Percentiles rank a stretch among this genome's conserved stretches.
These are phyloP conservation scores for Diarsia rubi DNA, from an alignment of 2,888 invertebrate species.

Conservation along the genomic window DNA sequence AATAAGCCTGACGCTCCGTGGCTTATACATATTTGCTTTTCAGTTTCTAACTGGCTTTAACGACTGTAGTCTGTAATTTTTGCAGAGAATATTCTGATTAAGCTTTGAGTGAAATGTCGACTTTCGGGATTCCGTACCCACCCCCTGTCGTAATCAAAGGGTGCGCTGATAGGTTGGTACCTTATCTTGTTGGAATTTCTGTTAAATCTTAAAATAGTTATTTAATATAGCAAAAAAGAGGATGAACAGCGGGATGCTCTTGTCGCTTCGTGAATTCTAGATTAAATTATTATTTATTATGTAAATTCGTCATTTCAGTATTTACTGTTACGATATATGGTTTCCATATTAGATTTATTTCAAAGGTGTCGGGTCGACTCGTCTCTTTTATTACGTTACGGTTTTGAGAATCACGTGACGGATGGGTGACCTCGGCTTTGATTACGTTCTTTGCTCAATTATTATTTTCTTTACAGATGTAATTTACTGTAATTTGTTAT, in stretches of 20 bases:
- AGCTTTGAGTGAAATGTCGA: background rate
- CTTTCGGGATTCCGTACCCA: background rate
- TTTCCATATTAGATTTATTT: constrained; percentile 42
- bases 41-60: constrained; percentile 2
- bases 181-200: background rate
- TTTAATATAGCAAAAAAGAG: background rate
- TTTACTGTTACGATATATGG: too few relatives aligned
- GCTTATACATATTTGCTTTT: constrained; percentile 33
- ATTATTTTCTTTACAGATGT: constrained; percentile 4
- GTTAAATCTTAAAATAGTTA: background rate
- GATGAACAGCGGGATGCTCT: background rate
- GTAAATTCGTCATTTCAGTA: too few relatives aligned
- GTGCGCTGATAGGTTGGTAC: background rate
- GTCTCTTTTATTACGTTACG: constrained; percentile 35
- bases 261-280: background rate
- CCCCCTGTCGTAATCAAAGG: background rate
- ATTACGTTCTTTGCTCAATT: constrained; percentile 6
- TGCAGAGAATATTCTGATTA: background rate
- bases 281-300: background rate
- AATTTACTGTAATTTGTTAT: background rate
- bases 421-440: constrained; percentile 19
- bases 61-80: constrained; percentile 7
- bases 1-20: background rate
- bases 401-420: constrained; percentile 30
- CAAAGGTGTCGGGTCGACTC: constrained; percentile 13